Evolutionary conservation across 2,888 invertebrate species (phyloP).

Genomic region (Pinctada fucata): DNA sequence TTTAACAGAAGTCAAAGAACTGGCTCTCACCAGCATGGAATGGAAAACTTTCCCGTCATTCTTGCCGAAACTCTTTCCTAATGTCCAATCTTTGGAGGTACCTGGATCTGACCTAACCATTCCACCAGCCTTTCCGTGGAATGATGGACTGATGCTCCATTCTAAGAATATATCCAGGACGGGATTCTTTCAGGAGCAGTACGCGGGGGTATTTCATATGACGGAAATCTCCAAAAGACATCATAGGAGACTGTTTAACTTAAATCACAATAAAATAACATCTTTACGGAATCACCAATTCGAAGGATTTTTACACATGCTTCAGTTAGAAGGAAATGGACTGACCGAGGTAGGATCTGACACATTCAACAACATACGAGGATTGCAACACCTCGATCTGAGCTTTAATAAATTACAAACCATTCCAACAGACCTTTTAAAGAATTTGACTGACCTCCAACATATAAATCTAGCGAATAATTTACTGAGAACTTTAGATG

Average conservation of each 20-base stretch:
- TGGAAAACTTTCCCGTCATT: conserved; percentile 6
- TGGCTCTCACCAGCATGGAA: not conserved
- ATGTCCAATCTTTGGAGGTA: conserved; percentile 37
- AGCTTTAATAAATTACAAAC: conserved; percentile 20
- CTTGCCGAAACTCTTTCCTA: conserved; percentile 19
- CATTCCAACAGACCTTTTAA: conserved; percentile 20
- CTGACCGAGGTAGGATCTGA: conserved; percentile 18
- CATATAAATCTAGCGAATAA: conserved; percentile 27
- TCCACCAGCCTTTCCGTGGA: conserved; percentile 39
- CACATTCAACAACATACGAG: conserved; percentile 23
- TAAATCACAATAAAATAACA: conserved; percentile 32
- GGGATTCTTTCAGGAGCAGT: conserved; percentile 18
- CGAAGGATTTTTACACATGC: conserved; percentile 24
- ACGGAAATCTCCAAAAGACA: not conserved
- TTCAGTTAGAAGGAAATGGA: conserved; percentile 25
- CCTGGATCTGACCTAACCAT: conserved; percentile 23
- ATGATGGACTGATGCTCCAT: not conserved
- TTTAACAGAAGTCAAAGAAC: not conserved
- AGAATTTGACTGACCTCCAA: conserved; percentile 9
- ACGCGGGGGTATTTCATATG: conserved; percentile 12
- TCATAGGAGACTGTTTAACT: conserved; percentile 9
- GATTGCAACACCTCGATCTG: conserved; percentile 32
- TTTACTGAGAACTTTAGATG: not conserved
- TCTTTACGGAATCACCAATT: conserved; percentile 23
- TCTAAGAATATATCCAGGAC: conserved; percentile 15